A percentile compares a stretch with the other conserved stretches of the same genome.
These are phyloP conservation scores for Oegoconia quadripuncta DNA, from an alignment of 2,888 invertebrate genomes.

Conservation along the genomic window DNA sequence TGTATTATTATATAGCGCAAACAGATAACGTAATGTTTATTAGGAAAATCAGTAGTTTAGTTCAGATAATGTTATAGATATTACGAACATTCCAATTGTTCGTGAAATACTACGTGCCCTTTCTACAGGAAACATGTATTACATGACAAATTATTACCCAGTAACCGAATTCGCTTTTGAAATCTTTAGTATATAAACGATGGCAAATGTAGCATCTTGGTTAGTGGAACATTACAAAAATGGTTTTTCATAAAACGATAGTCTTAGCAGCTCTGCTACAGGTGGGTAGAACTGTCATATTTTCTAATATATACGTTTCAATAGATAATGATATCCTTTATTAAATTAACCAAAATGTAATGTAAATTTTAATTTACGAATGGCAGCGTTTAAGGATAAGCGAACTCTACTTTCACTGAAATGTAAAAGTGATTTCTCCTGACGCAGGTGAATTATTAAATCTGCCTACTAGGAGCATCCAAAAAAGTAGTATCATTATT, in stretches of 20 bases:
- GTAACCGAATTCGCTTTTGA: conserved; percentile 51
- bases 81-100: conserved; percentile 15
- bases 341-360: too few relatives aligned
- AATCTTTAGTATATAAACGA: conserved; percentile 54
- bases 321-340: too few relatives aligned
- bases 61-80: not conserved
- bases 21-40: not conserved
- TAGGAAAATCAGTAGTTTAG: not conserved
- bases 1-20: not conserved
- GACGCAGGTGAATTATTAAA: too few relatives aligned
- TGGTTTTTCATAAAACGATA: conserved; percentile 38
- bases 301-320: too few relatives aligned
- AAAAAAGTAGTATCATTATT: too few relatives aligned
- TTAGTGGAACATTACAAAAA: conserved; percentile 40
- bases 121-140: conserved; percentile 27
- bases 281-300: conserved; percentile 28
- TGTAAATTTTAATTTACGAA: too few relatives aligned
- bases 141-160: conserved; percentile 39
- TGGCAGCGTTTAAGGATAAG: too few relatives aligned
- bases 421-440: too few relatives aligned
- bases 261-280: conserved; percentile 25
- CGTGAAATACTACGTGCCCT: conserved; percentile 44
- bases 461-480: too few relatives aligned
- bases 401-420: too few relatives aligned
- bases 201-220: conserved; percentile 23